Evolutionary conservation across 1,140 invertebrate genomes (phyloP).

Genomic region (Anthonomus grandis): DNA sequence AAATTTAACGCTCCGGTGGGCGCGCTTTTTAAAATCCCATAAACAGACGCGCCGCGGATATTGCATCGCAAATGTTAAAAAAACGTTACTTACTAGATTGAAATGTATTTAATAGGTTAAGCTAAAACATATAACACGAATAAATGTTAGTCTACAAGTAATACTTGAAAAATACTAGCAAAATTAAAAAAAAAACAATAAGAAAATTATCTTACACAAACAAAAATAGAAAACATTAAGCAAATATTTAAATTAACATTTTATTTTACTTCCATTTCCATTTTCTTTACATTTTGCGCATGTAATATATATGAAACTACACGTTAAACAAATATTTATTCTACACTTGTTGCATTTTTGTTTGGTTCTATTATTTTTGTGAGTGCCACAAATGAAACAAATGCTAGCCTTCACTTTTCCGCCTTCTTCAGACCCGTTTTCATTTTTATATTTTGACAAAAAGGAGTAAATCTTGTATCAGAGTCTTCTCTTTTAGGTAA

Average conservation of each 20-base stretch:
- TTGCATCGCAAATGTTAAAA: slow-evolving; percentile 5
- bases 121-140: neutral
- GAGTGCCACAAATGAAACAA: slow-evolving; percentile 11
- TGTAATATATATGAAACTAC: neutral
- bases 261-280: neutral
- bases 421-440: neutral
- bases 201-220: neutral
- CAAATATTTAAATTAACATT: neutral
- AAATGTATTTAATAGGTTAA: no score
- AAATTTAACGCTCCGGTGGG: slow-evolving; percentile 5
- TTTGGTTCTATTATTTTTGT: slow-evolving; percentile 25
- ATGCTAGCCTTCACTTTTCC: slow-evolving; percentile 11
- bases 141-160: neutral
- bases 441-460: slow-evolving; percentile 12
- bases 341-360: slow-evolving; percentile 8
- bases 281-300: neutral
- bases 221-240: slow-evolving; percentile 1
- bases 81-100: no score
- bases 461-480: slow-evolving; percentile 12
- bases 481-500: slow-evolving; percentile 19
- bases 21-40: neutral
- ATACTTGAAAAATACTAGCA: neutral
- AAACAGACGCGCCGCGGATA: neutral
- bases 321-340: slow-evolving; percentile 26
- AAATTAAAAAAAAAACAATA: neutral